Evolutionary conservation across 2,113 vertebrate species (phyloP), one percentile per base, ranked within the genome.

Genomic region (Rousettus leschenaultii): DNA sequence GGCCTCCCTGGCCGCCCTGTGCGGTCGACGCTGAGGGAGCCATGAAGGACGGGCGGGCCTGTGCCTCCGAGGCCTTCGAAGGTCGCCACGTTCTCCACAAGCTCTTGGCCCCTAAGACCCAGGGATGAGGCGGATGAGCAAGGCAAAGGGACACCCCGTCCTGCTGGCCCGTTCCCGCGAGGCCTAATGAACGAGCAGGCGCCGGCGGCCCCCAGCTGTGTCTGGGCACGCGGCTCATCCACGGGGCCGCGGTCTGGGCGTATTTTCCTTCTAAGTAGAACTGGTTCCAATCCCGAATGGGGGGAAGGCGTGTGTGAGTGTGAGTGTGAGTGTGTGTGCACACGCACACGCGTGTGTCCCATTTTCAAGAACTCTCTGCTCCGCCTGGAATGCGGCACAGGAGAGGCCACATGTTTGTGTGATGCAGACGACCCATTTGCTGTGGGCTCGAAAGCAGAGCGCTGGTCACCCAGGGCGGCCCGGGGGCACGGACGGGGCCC

Each of bases 141-240:
- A 30, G 53, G 24, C 6, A 13, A 6, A 21, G 1, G 0, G 68
- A 30, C 1, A 3, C 35, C 43, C 10, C 0, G 0, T 57, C 68
- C 71, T 15, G 59, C 3, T 0, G 0, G 28, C 18, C 48, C 7
- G 0, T 0, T 55, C 10, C 6, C 19, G 4, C 48, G 19, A 55
- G 12, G 21, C 19, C 6, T 2, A 14, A 57, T 1, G 22, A 28
- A 14, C 0, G 6, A 22, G 22, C 48, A 5, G 13, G 71, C 48
- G 19, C 38, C 8, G 63, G n/a, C 26, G 7, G 38, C 51, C 8
- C 14, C 57, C 3, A 22, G 16, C 12, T 19, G 0, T 6, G 4
- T 7, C 24, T 8, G 22, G 68, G n/a, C 33, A 18, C 45, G 30
- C 30, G 9, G 22, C 16, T 21, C 38, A 28, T 14, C 11, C 33